A percentile compares a stretch with the other conserved stretches of the same genome.
These are phyloP conservation scores for Temnothorax curvispinosus DNA, from an alignment of 1,140 invertebrate species.

Conservation along the genomic window DNA sequence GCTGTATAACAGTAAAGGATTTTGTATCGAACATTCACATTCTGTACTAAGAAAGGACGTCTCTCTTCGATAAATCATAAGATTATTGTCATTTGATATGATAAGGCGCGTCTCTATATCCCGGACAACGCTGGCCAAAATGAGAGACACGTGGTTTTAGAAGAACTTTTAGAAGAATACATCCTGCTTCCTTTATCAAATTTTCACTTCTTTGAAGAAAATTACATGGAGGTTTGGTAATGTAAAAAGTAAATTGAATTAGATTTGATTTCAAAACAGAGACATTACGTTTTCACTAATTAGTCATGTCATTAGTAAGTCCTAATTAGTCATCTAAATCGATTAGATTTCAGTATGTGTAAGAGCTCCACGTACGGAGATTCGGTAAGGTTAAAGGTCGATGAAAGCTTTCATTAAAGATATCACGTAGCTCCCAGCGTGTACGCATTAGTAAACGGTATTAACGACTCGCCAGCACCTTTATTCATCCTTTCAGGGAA, in stretches of 20 bases:
- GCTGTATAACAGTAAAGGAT: not conserved
- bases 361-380: not conserved
- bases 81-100: constrained; percentile 18
- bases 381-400: not conserved
- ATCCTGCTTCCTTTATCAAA: constrained; percentile 20
- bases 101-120: constrained; percentile 29
- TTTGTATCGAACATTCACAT: not conserved
- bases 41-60: not conserved
- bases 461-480: not conserved
- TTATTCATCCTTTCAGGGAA: not conserved
- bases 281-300: not conserved
- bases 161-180: not conserved
- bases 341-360: not conserved
- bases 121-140: not conserved
- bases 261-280: not conserved
- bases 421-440: not conserved
- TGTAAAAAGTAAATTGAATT: not conserved
- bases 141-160: not conserved
- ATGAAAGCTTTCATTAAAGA: not conserved
- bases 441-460: not conserved
- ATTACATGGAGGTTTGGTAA: not conserved
- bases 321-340: not conserved
- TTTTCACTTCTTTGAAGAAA: constrained; percentile 9
- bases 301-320: not conserved
- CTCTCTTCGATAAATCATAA: constrained; percentile 27